Percentiles rank a stretch among this genome's conserved stretches.
These are phyloP conservation scores for Reinhardtius hippoglossoides DNA, from an alignment of 2,113 vertebrate genomes.

Conservation along the genomic window DNA sequence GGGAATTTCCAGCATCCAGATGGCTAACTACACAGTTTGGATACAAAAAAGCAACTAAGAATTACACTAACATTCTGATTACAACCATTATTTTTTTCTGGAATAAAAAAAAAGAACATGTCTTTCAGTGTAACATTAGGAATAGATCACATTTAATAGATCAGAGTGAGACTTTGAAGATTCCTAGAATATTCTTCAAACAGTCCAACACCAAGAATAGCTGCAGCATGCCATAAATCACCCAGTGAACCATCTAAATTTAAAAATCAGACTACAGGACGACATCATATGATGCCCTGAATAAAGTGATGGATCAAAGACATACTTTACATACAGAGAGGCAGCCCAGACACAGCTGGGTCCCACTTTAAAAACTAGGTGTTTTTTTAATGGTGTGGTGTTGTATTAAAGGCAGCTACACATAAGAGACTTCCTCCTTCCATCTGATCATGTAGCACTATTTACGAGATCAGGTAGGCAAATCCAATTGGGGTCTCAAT, in stretches of 20 bases:
- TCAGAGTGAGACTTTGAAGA: neutral
- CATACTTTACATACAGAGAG: neutral
- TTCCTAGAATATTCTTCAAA: slow-evolving; percentile 14
- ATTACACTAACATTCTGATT: no score
- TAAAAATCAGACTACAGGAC: slow-evolving; percentile 22
- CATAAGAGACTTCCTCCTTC: slow-evolving; percentile 38
- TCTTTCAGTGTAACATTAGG: neutral
- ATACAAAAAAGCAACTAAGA: no score
- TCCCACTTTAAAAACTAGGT: neutral
- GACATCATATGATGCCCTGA: slow-evolving; percentile 14
- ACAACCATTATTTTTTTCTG: no score
- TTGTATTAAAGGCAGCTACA: slow-evolving; percentile 17
- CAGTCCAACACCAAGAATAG: slow-evolving; percentile 40
- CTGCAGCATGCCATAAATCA: slow-evolving; percentile 20
- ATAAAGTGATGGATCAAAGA: slow-evolving; percentile 37
- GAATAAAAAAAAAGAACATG: neutral
- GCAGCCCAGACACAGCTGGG: neutral
- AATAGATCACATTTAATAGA: neutral
- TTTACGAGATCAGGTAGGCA: slow-evolving; percentile 67
- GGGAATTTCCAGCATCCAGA: no score
- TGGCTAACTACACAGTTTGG: no score
- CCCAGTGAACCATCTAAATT: slow-evolving; percentile 37
- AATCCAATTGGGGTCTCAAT: slow-evolving; percentile 75
- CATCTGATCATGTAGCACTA: slow-evolving; percentile 53
- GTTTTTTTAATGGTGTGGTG: slow-evolving; percentile 16